Evolutionary conservation across 2,888 invertebrate genomes (phyloP).

Genomic region (Diplolepis rosae): DNA sequence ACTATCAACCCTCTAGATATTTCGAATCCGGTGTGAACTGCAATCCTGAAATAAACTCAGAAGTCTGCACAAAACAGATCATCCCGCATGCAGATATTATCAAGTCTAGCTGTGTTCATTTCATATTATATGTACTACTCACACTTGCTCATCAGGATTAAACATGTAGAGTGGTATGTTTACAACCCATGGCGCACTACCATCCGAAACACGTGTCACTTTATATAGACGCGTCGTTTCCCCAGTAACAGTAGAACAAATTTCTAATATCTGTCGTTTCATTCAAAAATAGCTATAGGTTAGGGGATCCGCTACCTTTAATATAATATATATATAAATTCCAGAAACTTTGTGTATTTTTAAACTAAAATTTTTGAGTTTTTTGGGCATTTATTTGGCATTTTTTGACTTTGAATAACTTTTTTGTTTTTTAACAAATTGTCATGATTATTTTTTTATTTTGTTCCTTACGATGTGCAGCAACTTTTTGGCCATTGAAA

Average conservation of each 20-base stretch:
- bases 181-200: slow-evolving; percentile 38
- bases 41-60: slow-evolving; percentile 62
- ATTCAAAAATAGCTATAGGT: background rate
- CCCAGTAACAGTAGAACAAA: background rate
- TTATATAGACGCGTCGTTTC: background rate
- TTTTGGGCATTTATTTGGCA: too few relatives aligned
- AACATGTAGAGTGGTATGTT: slow-evolving; percentile 50
- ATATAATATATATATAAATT: too few relatives aligned
- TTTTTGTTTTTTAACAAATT: too few relatives aligned
- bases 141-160: slow-evolving; percentile 38
- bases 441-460: too few relatives aligned
- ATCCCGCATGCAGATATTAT: slow-evolving; percentile 42
- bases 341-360: too few relatives aligned
- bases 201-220: background rate
- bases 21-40: slow-evolving; percentile 46
- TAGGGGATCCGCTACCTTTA: too few relatives aligned
- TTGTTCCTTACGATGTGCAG: too few relatives aligned
- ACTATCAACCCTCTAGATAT: slow-evolving; percentile 63
- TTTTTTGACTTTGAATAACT: too few relatives aligned
- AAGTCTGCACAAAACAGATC: slow-evolving; percentile 57
- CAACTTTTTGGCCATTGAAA: too few relatives aligned
- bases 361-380: too few relatives aligned
- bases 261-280: background rate
- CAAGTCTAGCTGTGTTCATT: background rate
- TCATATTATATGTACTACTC: background rate